Conservation (phyloP, 1,140 invertebrate genomes). For the Heliconius melpomene region DNA sequence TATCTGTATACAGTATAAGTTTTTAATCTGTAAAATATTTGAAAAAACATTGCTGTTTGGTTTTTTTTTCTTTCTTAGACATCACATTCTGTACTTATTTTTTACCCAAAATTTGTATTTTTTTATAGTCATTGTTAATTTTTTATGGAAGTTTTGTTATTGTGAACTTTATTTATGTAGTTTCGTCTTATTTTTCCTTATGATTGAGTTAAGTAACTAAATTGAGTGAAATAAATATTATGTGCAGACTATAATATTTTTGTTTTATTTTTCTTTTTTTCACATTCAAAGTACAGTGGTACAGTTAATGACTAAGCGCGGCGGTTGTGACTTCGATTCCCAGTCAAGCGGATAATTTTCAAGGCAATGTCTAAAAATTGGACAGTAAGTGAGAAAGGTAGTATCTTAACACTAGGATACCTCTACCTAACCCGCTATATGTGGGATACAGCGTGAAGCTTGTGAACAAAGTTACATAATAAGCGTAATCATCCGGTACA, state of each 20-base stretch:
- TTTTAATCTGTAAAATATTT: not conserved
- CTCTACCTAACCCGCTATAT: not conserved
- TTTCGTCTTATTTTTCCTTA: not conserved
- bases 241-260: constrained; percentile 16
- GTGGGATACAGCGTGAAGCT: not conserved
- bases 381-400: not conserved
- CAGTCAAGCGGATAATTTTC: too few species aligned
- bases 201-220: not conserved
- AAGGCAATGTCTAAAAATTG: not conserved
- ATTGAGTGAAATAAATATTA: constrained; percentile 15
- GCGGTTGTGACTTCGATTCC: not conserved
- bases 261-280: not conserved
- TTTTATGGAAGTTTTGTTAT: not conserved
- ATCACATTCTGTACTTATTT: constrained; percentile 6
- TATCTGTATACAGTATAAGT: not conserved
- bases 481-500: too few species aligned
- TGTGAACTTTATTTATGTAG: not conserved
- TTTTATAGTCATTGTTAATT: not conserved
- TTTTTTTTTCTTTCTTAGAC: not conserved
- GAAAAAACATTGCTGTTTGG: not conserved
- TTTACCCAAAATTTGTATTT: not conserved
- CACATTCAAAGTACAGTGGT: too few species aligned
- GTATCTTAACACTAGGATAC: not conserved
- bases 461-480: too few species aligned
- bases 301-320: not conserved